Conservation (phyloP, 2,113 vertebrate species). For the Daboia siamensis region DNA sequence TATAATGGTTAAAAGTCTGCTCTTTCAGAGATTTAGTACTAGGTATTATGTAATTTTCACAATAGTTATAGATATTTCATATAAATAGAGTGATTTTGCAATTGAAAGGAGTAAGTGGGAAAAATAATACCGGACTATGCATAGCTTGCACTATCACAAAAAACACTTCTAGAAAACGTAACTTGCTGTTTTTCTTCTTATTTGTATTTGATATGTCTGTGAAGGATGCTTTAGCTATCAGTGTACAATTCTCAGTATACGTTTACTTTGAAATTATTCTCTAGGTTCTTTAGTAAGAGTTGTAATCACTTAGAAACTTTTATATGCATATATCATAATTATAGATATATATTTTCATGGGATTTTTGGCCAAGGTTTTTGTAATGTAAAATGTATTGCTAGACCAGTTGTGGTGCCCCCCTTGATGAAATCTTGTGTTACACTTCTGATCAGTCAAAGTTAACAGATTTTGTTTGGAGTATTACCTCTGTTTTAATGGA, state of each 20-base stretch:
- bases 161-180: not conserved
- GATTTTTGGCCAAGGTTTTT: not conserved
- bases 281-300: not conserved
- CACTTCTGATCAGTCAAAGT: conserved; percentile 53
- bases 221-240: conserved; percentile 7
- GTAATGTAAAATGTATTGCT: conserved; percentile 29
- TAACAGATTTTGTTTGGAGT: conserved; percentile 45
- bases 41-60: conserved; percentile 16
- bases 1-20: conserved; percentile 35
- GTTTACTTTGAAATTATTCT: conserved; percentile 6
- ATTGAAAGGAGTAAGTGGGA: conserved; percentile 22
- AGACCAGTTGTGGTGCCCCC: conserved; percentile 42
- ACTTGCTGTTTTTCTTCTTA: conserved; percentile 10
- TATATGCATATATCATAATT: conserved; percentile 15
- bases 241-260: conserved; percentile 37
- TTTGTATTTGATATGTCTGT: conserved; percentile 30
- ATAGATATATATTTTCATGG: not conserved
- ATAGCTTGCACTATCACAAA: conserved; percentile 9
- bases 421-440: conserved; percentile 44
- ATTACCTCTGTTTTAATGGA: conserved; percentile 64
- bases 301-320: conserved; percentile 19
- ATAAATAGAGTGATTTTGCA: conserved; percentile 38
- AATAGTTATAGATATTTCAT: conserved; percentile 32
- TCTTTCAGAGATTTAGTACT: conserved; percentile 41
- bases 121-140: not conserved